Percentiles rank a stretch among this genome's conserved stretches.
Conservation (phyloP, 64 coral and sea anemone genomes). For the Catalaphyllia jardinei region DNA sequence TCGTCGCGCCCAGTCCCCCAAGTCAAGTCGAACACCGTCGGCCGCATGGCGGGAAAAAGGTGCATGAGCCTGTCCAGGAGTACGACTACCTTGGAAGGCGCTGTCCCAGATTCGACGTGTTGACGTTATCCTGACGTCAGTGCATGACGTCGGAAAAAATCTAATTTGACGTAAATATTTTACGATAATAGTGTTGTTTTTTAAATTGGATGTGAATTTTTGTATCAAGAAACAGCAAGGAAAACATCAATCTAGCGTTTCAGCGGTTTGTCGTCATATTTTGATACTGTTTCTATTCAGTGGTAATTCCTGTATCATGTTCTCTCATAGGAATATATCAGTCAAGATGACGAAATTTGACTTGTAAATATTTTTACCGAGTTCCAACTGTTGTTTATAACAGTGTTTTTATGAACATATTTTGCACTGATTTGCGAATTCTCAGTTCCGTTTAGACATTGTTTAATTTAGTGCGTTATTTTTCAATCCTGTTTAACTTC, state of each 20-base stretch:
- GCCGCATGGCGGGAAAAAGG: constrained; percentile 47
- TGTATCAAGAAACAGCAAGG: too few relatives aligned
- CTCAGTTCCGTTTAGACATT: too few relatives aligned
- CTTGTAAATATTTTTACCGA: constrained; percentile 27
- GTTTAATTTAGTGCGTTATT: too few relatives aligned
- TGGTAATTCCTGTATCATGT: too few relatives aligned
- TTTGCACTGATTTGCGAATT: background rate
- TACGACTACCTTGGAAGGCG: constrained; percentile 17
- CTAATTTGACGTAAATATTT: background rate
- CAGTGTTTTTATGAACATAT: constrained; percentile 16
- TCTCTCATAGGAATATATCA: background rate
- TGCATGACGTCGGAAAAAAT: background rate
- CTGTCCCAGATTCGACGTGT: constrained; percentile 14
- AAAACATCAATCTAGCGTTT: background rate
- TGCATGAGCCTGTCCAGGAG: constrained; percentile 34
- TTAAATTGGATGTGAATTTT: background rate
- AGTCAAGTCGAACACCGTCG: constrained; percentile 59
- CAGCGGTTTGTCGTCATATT: background rate
- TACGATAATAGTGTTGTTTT: background rate
- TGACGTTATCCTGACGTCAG: constrained; percentile 7
- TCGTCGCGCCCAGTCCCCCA: constrained; percentile 61
- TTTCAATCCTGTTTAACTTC: too few relatives aligned
- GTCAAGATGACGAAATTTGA: background rate
- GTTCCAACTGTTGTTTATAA: background rate
- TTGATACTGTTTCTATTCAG: background rate